Conservation (phyloP, 2,797 vertebrate species). For the Trichosurus vulpecula region DNA sequence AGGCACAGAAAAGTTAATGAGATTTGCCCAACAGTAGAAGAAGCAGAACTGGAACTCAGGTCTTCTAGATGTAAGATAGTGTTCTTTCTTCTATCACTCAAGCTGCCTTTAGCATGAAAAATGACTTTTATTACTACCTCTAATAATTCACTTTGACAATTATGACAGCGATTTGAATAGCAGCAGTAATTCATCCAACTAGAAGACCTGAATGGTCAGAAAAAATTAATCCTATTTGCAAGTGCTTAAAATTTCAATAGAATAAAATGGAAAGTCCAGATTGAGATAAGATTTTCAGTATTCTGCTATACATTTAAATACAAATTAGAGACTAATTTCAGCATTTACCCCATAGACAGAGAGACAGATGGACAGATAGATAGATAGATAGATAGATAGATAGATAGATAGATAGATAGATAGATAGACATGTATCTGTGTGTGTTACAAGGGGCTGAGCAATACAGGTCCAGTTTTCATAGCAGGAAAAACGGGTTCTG, state of each 20-base stretch:
- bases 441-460: neutral
- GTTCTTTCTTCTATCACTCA: neutral
- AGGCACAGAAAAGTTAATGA: neutral
- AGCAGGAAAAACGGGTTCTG: neutral
- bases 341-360: neutral
- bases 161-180: neutral
- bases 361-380: neutral
- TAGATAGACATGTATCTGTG: neutral
- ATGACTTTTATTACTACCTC: neutral
- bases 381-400: neutral
- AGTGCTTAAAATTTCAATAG: constrained; percentile 10
- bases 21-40: neutral
- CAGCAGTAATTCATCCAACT: neutral
- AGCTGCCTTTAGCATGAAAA: neutral
- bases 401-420: neutral
- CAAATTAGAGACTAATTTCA: neutral
- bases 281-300: constrained; percentile 12
- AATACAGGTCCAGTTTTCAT: neutral
- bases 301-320: constrained; percentile 52
- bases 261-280: neutral
- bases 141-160: neutral
- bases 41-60: neutral
- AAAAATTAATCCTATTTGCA: constrained; percentile 9
- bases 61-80: neutral
- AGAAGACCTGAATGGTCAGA: neutral